Conservation (phyloP, 2,113 vertebrate species). For the Chloropsis hardwickii region DNA sequence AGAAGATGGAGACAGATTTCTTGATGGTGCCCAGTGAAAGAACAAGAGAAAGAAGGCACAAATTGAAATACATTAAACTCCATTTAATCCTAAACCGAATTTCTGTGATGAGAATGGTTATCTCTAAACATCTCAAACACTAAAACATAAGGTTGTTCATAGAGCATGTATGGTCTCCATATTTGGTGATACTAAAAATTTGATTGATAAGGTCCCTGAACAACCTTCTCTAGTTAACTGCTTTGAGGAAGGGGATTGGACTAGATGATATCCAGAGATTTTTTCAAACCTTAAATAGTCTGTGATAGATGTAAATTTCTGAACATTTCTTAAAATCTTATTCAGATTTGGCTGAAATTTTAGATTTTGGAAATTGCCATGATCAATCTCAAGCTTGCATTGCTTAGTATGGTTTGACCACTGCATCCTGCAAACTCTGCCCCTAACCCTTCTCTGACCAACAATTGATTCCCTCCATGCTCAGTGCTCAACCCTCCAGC, state of each 20-base stretch:
- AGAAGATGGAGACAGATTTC: not conserved
- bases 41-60: not conserved
- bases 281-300: not conserved
- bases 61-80: not conserved
- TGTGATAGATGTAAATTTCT: not conserved
- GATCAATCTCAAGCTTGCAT: not conserved
- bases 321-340: not conserved
- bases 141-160: not conserved
- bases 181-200: not conserved
- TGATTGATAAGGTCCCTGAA: not conserved
- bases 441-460: not conserved
- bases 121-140: not conserved
- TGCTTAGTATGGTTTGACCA: not conserved
- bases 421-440: not conserved
- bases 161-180: not conserved
- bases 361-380: not conserved
- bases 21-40: not conserved
- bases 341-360: not conserved
- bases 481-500: not conserved
- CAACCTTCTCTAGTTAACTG: not conserved
- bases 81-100: not conserved
- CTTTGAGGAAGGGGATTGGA: not conserved
- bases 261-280: not conserved
- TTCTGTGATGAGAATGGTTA: not conserved
- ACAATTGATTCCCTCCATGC: not conserved